phyloP scores from a whole-genome alignment of 2,113 vertebrate species.

The Castor canadensis region DNA sequence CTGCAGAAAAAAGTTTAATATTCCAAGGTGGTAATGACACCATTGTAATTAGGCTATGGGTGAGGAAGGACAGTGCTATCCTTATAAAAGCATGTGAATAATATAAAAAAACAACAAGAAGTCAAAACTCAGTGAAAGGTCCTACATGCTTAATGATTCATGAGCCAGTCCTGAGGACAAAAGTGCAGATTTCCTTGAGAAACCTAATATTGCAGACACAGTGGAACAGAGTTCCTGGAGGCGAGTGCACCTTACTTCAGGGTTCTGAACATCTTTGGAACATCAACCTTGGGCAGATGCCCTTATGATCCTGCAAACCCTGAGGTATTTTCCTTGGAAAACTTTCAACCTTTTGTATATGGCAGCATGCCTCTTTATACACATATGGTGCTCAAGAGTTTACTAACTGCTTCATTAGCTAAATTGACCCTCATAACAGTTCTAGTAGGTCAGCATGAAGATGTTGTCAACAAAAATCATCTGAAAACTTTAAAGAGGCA shows the following conservation, averaged over 20 bases:
- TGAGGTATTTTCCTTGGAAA: neutral
- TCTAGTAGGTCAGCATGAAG: neutral
- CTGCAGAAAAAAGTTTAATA: neutral
- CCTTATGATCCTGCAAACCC: neutral
- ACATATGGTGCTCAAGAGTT: neutral
- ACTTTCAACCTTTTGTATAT: neutral
- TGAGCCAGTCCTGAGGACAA: neutral
- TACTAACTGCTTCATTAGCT: neutral
- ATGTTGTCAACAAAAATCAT: neutral
- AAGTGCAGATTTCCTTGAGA: neutral
- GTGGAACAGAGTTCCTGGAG: neutral
- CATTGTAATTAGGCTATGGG: neutral
- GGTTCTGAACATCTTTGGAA: neutral
- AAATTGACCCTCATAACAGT: neutral
- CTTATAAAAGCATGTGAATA: neutral
- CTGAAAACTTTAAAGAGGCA: neutral
- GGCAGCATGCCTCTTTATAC: rapidly evolving
- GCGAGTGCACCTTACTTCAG: neutral
- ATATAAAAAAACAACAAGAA: neutral
- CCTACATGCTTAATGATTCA: neutral
- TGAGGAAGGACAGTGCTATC: neutral
- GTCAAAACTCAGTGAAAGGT: neutral
- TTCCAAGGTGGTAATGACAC: neutral
- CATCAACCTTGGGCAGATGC: neutral
- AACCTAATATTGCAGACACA: neutral